Conservation (phyloP, 2,113 vertebrate species). For the Synchiropus splendidus region DNA sequence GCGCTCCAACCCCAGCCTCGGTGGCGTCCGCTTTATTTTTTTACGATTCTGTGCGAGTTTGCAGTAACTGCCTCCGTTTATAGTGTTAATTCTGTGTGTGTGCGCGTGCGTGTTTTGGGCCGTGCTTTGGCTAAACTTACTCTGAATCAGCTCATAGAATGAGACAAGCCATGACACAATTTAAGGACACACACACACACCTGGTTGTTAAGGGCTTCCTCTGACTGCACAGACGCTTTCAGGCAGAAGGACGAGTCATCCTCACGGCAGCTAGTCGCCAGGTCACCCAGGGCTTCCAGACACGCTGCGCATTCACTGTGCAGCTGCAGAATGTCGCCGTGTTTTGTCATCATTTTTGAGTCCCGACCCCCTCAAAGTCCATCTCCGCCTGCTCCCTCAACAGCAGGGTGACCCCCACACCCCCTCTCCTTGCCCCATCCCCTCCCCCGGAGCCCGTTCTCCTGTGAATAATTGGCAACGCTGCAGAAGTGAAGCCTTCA, state of each 20-base stretch:
- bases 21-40: conserved; percentile 21
- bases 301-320: conserved; percentile 54
- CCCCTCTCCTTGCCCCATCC: too few species aligned
- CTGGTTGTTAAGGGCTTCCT: conserved; percentile 68
- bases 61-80: conserved; percentile 42
- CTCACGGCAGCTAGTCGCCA: conserved; percentile 72
- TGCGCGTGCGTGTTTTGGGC: conserved; percentile 20
- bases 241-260: conserved; percentile 49
- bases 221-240: conserved; percentile 52
- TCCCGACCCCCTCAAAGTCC: conserved; percentile 10
- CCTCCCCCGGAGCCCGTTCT: too few species aligned
- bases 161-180: conserved; percentile 59
- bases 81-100: conserved; percentile 36
- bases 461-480: conserved; percentile 5
- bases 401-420: too few species aligned
- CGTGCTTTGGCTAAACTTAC: conserved; percentile 9
- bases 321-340: conserved; percentile 56
- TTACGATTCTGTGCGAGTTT: conserved; percentile 24
- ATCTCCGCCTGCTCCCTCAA: conserved; percentile 13
- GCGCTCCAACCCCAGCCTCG: conserved; percentile 22
- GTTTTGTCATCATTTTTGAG: conserved; percentile 1
- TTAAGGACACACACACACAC: conserved; percentile 13
- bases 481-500: conserved; percentile 2
- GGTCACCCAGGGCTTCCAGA: conserved; percentile 74
- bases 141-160: conserved; percentile 41